Evolutionary conservation across 2,113 vertebrate genomes (phyloP), one percentile per base, ranked within the genome.

Genomic region (Corythaeola cristata): DNA sequence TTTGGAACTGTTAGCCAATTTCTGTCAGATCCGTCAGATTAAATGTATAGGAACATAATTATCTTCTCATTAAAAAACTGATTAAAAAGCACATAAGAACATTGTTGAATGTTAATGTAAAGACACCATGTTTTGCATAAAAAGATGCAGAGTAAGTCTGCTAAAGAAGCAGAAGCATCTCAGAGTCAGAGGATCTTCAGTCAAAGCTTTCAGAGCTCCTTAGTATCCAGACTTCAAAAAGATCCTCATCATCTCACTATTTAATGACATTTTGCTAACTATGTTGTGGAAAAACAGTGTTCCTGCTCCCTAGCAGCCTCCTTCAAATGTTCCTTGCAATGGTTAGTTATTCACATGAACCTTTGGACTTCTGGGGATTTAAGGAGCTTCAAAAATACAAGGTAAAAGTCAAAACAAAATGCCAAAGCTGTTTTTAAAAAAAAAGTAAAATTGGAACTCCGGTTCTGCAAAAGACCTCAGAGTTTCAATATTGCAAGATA

Each of bases 1-100:
- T 89, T 66, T 58, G 37, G 83, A 90, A 41, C 45, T 55, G 50
- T 21, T 23, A 83, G 50, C 58, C 82, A 74, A 45, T 83, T 95
- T 74, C 86, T 86, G 75, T 76, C 90, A 88, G 59, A 92, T 55
- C 67, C 77, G 90, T 80, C 96, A 96, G 76, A 81, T 80, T 53
- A 74, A 90, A 89, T 17, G n/a, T 14, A 89, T 50, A 88, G 72
- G 47, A 96, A 84, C 4, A 0, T 58, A 90, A 93, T 96, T 74
- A 86, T n/a, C 64, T 74, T 26, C 93, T 84, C 68, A 89, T 96
- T 90, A 37, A 83, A 93, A 85, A 72, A 62, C 13, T 71, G 19
- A 94, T 95, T 93, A 33, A 93, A 96, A 96, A 88, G 41, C 75
- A 85, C 6, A 5, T 21, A 49, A 44, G 58, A 85, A 19, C 35